Conservation (phyloP, 2,888 invertebrate genomes). For the Pterostichus niger region DNA sequence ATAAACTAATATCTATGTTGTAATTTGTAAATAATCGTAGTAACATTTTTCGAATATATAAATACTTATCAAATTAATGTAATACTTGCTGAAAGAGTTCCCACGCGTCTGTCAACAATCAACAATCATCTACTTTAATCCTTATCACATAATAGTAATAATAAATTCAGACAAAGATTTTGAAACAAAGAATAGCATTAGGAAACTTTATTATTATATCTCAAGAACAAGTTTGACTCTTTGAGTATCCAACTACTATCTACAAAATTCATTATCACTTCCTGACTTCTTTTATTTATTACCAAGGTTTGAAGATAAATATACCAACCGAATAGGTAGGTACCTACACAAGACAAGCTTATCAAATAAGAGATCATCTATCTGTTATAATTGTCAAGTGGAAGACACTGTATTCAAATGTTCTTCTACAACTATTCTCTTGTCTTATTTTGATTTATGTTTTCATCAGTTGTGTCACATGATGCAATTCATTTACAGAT, state of each 20-base stretch:
- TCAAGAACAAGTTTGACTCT: conserved; percentile 14
- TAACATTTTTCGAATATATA: too few species aligned
- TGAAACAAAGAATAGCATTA: conserved; percentile 16
- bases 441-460: conserved; percentile 21
- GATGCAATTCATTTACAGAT: conserved; percentile 40
- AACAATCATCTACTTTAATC: not conserved
- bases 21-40: too few species aligned
- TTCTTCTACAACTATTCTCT: not conserved
- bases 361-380: conserved; percentile 54
- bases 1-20: too few species aligned
- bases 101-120: not conserved
- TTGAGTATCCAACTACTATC: conserved; percentile 39
- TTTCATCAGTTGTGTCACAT: conserved; percentile 13
- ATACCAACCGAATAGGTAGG: conserved; percentile 31
- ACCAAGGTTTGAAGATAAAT: conserved; percentile 50
- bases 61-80: not conserved
- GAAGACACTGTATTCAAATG: conserved; percentile 25
- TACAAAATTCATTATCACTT: conserved; percentile 57
- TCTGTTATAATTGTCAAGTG: conserved; percentile 61
- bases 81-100: conserved; percentile 7
- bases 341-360: conserved; percentile 45
- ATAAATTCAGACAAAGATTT: conserved; percentile 28
- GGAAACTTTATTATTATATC: conserved; percentile 35
- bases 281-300: conserved; percentile 62
- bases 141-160: conserved; percentile 42